These are phyloP conservation scores for Anseranas semipalmata DNA, from an alignment of 2,113 vertebrate genomes.

Conservation along the genomic window DNA sequence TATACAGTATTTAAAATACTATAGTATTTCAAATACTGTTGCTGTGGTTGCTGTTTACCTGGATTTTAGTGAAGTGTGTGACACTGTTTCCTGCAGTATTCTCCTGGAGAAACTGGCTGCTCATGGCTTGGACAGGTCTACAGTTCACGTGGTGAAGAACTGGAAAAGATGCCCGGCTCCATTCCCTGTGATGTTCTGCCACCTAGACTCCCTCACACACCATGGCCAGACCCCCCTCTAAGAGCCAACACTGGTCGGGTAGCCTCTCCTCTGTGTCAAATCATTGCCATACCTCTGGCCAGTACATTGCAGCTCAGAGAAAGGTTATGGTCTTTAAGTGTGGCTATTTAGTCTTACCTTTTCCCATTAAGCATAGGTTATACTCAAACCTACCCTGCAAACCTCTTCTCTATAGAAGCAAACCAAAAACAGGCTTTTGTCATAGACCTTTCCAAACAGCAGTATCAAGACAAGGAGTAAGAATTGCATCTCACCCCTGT, in stretches of 20 bases:
- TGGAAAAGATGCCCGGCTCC: not conserved
- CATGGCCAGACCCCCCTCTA: not conserved
- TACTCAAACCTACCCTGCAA: not conserved
- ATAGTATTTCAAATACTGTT: not conserved
- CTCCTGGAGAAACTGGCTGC: not conserved
- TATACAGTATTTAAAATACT: not conserved
- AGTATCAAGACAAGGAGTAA: not conserved
- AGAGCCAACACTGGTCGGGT: not conserved
- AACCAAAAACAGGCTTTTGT: not conserved
- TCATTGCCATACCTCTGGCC: not conserved
- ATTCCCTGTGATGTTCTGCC: accelerated
- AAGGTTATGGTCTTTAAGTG: not conserved
- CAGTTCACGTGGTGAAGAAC: not conserved
- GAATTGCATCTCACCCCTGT: not conserved
- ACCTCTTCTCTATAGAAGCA: not conserved
- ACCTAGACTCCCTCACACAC: not conserved
- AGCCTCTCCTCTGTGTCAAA: not conserved
- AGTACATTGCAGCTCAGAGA: not conserved
- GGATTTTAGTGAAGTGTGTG: not conserved
- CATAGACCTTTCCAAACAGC: not conserved
- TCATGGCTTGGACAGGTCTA: not conserved
- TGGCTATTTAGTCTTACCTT: not conserved
- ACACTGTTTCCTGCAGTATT: not conserved
- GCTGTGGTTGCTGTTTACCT: not conserved
- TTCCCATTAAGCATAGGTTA: not conserved